Evolutionary conservation across 1,140 invertebrate genomes (phyloP).

Genomic region (Drosophila nigrodunni): DNA sequence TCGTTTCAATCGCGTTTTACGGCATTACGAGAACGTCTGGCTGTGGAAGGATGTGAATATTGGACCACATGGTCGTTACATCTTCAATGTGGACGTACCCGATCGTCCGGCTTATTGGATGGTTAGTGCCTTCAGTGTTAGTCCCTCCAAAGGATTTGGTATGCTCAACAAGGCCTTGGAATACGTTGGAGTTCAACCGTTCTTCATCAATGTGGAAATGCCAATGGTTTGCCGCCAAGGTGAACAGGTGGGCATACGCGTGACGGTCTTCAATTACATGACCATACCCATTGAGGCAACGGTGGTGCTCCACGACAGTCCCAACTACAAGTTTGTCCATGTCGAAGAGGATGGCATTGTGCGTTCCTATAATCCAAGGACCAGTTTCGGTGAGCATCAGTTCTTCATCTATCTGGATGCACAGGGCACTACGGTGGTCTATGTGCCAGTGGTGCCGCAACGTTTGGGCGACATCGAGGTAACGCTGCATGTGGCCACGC

Average conservation of each 20-base stretch:
- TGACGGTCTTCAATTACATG: slow-evolving; percentile 98
- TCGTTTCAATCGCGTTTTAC: slow-evolving; percentile 93
- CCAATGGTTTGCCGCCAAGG: slow-evolving; percentile 93
- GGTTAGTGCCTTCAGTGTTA: slow-evolving; percentile 96
- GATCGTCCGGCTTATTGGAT: slow-evolving; percentile 95
- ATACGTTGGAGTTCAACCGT: slow-evolving; percentile 94
- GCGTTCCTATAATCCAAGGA: slow-evolving; percentile 93
- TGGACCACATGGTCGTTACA: slow-evolving; percentile 94
- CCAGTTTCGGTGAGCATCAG: slow-evolving; percentile 96
- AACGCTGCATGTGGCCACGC: slow-evolving; percentile 92
- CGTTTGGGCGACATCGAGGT: slow-evolving; percentile 92
- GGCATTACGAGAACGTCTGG: slow-evolving; percentile 97
- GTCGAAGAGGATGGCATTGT: slow-evolving; percentile 96
- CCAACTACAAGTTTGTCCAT: slow-evolving; percentile 96
- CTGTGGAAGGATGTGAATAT: slow-evolving; percentile 97
- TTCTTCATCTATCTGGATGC: slow-evolving; percentile 95
- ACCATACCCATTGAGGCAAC: slow-evolving; percentile 92
- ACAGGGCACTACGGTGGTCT: slow-evolving; percentile 92
- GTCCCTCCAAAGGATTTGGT: slow-evolving; percentile 93
- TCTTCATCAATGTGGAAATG: slow-evolving; percentile 98
- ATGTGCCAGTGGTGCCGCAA: slow-evolving; percentile 95
- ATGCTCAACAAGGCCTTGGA: slow-evolving; percentile 92
- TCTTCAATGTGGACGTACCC: slow-evolving; percentile 95
- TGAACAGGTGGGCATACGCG: slow-evolving; percentile 96
- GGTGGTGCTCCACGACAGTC: slow-evolving; percentile 93